Evolutionary conservation across 2,113 vertebrate species (phyloP).

Genomic region (Melanerpes aurifrons): DNA sequence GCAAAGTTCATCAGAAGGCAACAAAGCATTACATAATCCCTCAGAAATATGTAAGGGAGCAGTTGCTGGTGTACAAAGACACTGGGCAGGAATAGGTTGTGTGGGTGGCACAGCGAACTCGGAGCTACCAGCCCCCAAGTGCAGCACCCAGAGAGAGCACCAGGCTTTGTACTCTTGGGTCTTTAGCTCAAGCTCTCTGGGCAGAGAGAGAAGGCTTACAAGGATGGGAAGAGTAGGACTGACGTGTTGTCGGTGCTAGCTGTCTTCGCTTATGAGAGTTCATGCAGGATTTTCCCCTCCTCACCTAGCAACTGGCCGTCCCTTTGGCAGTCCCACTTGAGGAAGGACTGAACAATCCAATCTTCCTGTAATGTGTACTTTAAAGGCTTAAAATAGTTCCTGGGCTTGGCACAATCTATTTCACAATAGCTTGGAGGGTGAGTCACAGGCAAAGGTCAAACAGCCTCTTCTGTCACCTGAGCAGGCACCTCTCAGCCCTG

Average conservation of each 20-base stretch:
- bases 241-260: rapidly evolving
- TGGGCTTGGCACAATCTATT: constrained; percentile 10
- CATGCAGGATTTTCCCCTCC: not conserved
- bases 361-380: not conserved
- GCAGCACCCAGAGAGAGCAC: not conserved
- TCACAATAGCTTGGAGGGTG: not conserved
- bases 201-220: not conserved
- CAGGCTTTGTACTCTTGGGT: not conserved
- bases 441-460: constrained; percentile 10
- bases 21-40: not conserved
- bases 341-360: not conserved
- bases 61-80: not conserved
- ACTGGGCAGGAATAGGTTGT: not conserved
- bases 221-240: rapidly evolving
- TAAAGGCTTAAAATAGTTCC: constrained; percentile 47
- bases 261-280: not conserved
- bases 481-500: not conserved
- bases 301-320: not conserved
- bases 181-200: not conserved
- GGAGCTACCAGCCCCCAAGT: not conserved
- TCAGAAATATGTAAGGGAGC: not conserved
- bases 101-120: not conserved
- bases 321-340: not conserved
- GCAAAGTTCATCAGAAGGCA: not conserved
- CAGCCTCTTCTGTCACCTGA: constrained; percentile 4